Base-by-base conservation (phyloP, 2,113 vertebrate species). In the Barnardius zonarius region DNA sequence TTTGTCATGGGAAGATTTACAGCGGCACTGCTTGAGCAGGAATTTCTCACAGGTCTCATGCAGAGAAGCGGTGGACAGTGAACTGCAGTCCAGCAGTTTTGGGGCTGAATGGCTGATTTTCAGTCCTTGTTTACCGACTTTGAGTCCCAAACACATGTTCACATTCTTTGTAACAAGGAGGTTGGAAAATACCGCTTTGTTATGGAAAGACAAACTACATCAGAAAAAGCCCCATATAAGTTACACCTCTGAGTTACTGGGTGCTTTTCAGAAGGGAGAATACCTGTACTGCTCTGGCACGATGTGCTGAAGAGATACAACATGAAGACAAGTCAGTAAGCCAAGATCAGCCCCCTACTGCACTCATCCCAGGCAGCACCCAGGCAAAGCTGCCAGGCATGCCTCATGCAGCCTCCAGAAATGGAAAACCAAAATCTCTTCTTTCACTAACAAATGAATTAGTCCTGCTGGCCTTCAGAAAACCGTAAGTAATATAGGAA, bases 21-120 rank as follows among this genome's bases (percentile, higher is more conserved):
- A 33, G 37, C 2, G 16, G 11, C 4, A 1, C 17, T 6, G 77
- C n/a, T 49, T 0, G 0, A 43, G 17, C 39, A 10, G 49, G 27
- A 59, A 72, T 48, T 73, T 48, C 70, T 91, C 10, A 0, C 30
- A 31, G 39, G 0, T 7, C 72, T 63, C 0, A 0, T 37, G 24
- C 18, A 57, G 48, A 55, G 10, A 24, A 39, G 49, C 79, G 31
- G 25, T 8, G 39, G 9, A 24, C 70, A 35, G 8, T 3, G 43
- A 84, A 31, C 15, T 2, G 0, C 9, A 25, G 18, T 4, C 17
- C 43, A 10, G 1, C 6, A 31, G 24, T 51, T 1, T 75, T 55
- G 41, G 48, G 41, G 46, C 33, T 14, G 8, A 64, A 33, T 1
- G 78, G 62, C n/a, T 55, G 8, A 67, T 13, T 43, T 51, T 82